A percentile compares a stretch with the other conserved stretches of the same genome.
Evolutionary conservation across 2,113 vertebrate genomes (phyloP).

Genomic region (Potamarius usumacintae): DNA sequence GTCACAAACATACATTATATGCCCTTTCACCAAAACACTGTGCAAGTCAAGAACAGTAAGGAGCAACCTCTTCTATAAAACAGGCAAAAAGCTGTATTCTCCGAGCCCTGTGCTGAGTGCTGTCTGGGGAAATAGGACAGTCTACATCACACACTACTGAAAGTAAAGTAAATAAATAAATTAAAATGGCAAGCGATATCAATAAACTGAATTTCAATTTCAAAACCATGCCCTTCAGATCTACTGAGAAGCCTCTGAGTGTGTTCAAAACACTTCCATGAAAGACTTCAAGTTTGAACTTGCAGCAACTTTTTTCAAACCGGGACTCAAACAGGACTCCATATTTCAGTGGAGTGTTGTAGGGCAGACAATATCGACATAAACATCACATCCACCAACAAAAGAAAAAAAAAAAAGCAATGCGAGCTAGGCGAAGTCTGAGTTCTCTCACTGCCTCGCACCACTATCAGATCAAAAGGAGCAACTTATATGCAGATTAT

Average conservation of each 20-base stretch:
- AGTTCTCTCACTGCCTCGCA: not conserved
- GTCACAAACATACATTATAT: not conserved
- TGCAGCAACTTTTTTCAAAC: not conserved
- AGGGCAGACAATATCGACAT: not conserved
- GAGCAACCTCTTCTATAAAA: not conserved
- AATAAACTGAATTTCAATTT: constrained; percentile 13
- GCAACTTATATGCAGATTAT: not conserved
- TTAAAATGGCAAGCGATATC: not conserved
- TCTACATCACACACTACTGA: not conserved
- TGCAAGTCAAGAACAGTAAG: not conserved
- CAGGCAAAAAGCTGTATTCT: not conserved
- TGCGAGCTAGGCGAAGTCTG: not conserved
- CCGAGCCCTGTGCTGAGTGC: not conserved
- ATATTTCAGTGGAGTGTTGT: not conserved
- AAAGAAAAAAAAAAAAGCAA: not conserved
- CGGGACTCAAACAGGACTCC: not conserved
- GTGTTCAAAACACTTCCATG: not conserved
- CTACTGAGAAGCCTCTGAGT: constrained; percentile 1
- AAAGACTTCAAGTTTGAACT: not conserved
- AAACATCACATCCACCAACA: not conserved
- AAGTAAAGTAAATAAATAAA: not conserved
- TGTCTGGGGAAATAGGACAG: not conserved
- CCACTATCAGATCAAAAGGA: not conserved
- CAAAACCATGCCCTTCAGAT: not conserved
- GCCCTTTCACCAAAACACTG: not conserved